These are phyloP conservation scores for Halcyon badia DNA, from an alignment of 2,797 vertebrate species.

Conservation along the genomic window DNA sequence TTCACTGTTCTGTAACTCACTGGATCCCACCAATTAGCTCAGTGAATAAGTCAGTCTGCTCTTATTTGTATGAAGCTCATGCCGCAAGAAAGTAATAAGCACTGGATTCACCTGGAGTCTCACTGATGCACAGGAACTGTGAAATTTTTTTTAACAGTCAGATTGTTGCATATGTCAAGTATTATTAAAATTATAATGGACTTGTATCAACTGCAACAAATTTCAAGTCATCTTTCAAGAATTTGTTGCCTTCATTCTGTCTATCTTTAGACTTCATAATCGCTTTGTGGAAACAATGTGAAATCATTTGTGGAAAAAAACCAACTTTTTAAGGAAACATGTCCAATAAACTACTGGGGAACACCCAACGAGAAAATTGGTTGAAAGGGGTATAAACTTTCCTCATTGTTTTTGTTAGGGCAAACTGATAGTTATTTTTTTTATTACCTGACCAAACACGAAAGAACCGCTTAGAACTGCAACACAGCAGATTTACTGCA, in stretches of 20 bases:
- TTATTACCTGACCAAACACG: not conserved
- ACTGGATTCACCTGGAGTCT: not conserved
- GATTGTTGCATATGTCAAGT: not conserved
- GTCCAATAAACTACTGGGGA: not conserved
- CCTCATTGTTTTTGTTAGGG: not conserved
- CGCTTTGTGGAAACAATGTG: not conserved
- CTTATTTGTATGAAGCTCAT: not conserved
- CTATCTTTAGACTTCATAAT: not conserved
- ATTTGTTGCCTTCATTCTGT: not conserved
- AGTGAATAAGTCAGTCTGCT: not conserved
- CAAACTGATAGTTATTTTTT: not conserved
- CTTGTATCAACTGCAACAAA: not conserved
- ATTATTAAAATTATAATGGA: not conserved
- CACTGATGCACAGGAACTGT: not conserved
- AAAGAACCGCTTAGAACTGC: not conserved
- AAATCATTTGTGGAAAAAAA: not conserved
- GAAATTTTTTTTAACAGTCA: not conserved
- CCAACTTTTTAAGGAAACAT: not conserved
- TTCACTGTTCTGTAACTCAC: not conserved
- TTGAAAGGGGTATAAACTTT: not conserved
- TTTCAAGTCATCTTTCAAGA: not conserved
- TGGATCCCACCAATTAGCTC: not conserved
- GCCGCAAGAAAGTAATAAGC: not conserved
- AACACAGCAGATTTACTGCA: not conserved
- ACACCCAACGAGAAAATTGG: not conserved